Evolutionary conservation across 53 echinoderm and acorn worm species (phyloP).

Genomic region (Actinopyga echinites): DNA sequence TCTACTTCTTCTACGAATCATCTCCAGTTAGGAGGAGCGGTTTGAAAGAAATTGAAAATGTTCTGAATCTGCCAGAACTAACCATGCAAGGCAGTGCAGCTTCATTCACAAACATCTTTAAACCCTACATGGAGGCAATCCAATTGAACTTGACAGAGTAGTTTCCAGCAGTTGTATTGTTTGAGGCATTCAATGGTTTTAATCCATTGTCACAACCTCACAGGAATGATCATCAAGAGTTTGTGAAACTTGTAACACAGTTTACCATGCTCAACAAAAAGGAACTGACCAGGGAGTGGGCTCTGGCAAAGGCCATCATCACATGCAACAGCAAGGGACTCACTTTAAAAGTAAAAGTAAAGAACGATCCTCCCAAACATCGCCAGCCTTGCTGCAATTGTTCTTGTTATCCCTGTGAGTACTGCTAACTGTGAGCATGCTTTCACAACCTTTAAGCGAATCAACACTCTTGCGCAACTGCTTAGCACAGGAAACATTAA

Average conservation of each 20-base stretch:
- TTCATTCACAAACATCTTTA: not conserved
- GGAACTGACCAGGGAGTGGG: not conserved
- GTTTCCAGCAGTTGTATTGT: constrained; percentile 1
- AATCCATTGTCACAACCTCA: not conserved
- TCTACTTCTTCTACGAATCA: not conserved
- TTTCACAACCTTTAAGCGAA: not conserved
- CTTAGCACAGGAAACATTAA: not conserved
- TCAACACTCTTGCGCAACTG: not conserved
- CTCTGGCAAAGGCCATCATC: not conserved
- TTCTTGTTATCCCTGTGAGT: not conserved
- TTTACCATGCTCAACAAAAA: not conserved
- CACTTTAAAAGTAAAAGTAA: not conserved
- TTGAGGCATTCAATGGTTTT: not conserved
- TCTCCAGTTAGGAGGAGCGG: not conserved
- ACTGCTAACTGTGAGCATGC: not conserved
- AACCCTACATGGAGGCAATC: constrained; percentile 4
- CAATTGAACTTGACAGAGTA: not conserved
- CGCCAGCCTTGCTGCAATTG: not conserved
- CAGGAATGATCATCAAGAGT: not conserved
- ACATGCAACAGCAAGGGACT: not conserved
- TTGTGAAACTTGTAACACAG: not conserved
- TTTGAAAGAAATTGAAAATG: not conserved
- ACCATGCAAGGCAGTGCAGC: not conserved
- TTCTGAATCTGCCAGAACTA: not conserved
- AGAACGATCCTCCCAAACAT: not conserved